Percentiles rank a stretch among this genome's conserved stretches.
Evolutionary conservation across 2,113 vertebrate species (phyloP).

Genomic region (Edolisoma coerulescens): DNA sequence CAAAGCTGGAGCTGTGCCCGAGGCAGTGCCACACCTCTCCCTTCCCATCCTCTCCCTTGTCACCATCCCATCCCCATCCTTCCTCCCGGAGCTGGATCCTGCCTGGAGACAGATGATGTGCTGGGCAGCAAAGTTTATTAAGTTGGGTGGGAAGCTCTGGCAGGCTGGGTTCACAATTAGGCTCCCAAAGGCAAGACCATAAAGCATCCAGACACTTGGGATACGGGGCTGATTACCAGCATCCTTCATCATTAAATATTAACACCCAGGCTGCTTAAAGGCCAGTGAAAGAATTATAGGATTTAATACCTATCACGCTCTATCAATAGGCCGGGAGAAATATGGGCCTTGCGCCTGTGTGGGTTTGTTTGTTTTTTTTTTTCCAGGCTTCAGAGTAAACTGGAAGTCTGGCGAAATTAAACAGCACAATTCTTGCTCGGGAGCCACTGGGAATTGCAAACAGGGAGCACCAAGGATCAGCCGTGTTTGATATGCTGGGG

Average conservation of each 20-base stretch:
- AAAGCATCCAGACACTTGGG: constrained; percentile 73
- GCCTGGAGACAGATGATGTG: constrained; percentile 46
- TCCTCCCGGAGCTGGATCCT: neutral
- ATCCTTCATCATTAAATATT: constrained; percentile 78
- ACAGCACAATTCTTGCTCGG: constrained; percentile 47
- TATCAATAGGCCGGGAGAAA: constrained; percentile 68
- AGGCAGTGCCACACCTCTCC: neutral
- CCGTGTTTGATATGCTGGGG: constrained; percentile 51
- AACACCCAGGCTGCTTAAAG: constrained; percentile 71
- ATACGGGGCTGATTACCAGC: constrained; percentile 72
- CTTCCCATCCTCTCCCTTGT: neutral
- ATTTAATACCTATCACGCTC: constrained; percentile 70
- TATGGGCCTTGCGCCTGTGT: constrained; percentile 2
- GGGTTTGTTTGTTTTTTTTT: constrained; percentile 5
- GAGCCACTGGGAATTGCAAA: constrained; percentile 59
- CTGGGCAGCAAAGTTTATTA: constrained; percentile 56
- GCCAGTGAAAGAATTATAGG: constrained; percentile 74
- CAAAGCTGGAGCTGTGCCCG: neutral
- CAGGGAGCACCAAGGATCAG: constrained; percentile 52
- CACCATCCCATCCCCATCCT: neutral
- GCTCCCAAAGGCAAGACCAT: constrained; percentile 73
- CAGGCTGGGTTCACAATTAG: constrained; percentile 69
- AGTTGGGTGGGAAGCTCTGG: constrained; percentile 52
- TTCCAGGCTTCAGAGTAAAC: constrained; percentile 56
- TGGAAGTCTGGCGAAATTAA: constrained; percentile 63